A percentile compares a stretch with the other conserved stretches of the same genome.
Conservation (phyloP, 2,797 vertebrate genomes). For the Clarias fuscus region DNA sequence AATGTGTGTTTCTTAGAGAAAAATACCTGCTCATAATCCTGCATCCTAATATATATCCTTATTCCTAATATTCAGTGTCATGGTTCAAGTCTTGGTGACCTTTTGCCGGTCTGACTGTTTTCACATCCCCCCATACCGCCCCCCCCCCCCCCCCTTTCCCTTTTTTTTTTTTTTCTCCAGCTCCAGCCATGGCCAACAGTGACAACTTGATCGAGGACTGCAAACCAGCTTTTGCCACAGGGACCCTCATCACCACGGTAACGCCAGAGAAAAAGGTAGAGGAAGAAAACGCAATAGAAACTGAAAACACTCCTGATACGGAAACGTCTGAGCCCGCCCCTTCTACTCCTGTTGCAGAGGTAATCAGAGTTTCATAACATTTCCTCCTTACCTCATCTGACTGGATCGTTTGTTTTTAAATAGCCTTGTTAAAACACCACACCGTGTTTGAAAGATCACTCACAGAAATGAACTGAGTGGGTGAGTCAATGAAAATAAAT, state of each 20-base stretch:
- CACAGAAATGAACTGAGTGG: background rate
- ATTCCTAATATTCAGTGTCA: too few species aligned
- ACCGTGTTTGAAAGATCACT: background rate
- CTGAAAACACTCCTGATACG: slow-evolving; percentile 73
- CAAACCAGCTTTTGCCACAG: slow-evolving; percentile 80
- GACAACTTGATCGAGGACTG: slow-evolving; percentile 92
- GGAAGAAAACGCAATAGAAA: slow-evolving; percentile 82
- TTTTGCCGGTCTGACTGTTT: background rate
- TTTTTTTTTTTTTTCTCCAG: slow-evolving; percentile 78
- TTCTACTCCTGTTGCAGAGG: slow-evolving; percentile 84
- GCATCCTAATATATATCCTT: too few species aligned
- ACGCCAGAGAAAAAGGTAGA: slow-evolving; percentile 91
- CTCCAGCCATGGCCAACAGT: slow-evolving; percentile 91
- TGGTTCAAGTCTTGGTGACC: background rate
- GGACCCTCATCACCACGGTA: slow-evolving; percentile 90
- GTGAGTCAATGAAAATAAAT: background rate
- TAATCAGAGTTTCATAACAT: slow-evolving; percentile 62
- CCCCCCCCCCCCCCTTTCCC: slow-evolving; percentile 50
- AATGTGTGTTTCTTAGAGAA: background rate
- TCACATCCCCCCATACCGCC: background rate
- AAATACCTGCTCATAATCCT: background rate
- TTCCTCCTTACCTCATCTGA: background rate
- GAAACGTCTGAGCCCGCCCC: slow-evolving; percentile 70
- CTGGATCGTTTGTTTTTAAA: background rate
- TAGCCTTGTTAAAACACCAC: background rate